Evolutionary conservation across 2,888 invertebrate species (phyloP).

Genomic region (Chloroclystis v-ata): DNA sequence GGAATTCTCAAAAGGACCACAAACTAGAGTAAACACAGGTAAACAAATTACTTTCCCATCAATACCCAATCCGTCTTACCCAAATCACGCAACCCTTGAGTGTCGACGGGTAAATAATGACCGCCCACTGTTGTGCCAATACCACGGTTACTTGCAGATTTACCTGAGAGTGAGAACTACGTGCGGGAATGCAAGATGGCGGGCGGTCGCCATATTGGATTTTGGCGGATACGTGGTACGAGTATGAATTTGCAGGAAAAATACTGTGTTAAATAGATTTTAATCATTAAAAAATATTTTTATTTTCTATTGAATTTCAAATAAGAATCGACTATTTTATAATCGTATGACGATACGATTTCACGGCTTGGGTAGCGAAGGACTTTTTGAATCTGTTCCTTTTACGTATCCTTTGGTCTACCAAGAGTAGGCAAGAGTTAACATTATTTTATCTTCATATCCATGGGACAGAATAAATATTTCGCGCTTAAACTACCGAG

Average conservation of each 20-base stretch:
- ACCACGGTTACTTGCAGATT: not conserved
- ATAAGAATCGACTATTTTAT: too few species aligned
- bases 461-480: too few species aligned
- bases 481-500: too few species aligned
- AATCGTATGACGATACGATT: too few species aligned
- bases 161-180: not conserved
- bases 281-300: not conserved
- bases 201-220: not conserved
- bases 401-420: too few species aligned
- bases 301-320: too few species aligned
- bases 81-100: constrained; percentile 11
- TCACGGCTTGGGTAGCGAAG: too few species aligned
- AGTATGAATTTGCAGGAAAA: not conserved
- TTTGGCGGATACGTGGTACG: not conserved
- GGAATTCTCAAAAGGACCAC: not conserved
- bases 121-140: constrained; percentile 3
- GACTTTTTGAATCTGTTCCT: too few species aligned
- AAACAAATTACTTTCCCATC: constrained; percentile 15
- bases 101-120: constrained; percentile 15
- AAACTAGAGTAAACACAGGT: constrained; percentile 11
- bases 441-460: too few species aligned
- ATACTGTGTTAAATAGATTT: not conserved
- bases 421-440: too few species aligned
- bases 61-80: constrained; percentile 15
- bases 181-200: constrained; percentile 2